A percentile compares a stretch with the other conserved stretches of the same genome.
These are phyloP conservation scores for Halcyon smyrnensis DNA, from an alignment of 2,797 vertebrate genomes.

Conservation along the genomic window DNA sequence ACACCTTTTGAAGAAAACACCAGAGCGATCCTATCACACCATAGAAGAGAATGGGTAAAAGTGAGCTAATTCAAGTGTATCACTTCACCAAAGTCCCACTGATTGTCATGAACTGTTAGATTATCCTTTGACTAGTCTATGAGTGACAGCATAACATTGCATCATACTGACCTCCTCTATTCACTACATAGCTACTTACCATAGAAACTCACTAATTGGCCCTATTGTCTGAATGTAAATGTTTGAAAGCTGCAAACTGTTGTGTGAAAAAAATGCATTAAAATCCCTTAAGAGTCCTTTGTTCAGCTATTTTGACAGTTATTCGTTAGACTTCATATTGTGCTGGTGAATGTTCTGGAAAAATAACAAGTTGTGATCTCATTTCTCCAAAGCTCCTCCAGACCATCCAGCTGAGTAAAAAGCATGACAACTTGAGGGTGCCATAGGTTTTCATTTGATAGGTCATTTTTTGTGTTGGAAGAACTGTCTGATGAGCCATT, in stretches of 20 bases:
- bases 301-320: background rate
- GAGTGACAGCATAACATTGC: background rate
- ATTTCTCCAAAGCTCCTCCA: background rate
- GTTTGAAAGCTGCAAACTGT: background rate
- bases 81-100: background rate
- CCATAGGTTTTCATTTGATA: background rate
- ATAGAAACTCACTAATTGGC: background rate
- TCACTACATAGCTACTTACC: background rate
- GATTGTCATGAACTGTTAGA: background rate
- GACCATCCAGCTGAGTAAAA: background rate
- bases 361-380: background rate
- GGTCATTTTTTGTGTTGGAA: background rate
- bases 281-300: background rate
- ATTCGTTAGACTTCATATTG: background rate
- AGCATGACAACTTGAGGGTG: background rate
- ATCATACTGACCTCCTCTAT: background rate
- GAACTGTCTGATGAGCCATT: background rate
- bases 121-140: background rate
- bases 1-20: background rate
- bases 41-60: background rate
- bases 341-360: background rate
- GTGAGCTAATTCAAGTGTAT: background rate
- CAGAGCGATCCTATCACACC: background rate
- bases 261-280: background rate
- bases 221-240: background rate